Conservation (phyloP, 35 echinoderm and acorn worm genomes). For the Anneissia japonica region DNA sequence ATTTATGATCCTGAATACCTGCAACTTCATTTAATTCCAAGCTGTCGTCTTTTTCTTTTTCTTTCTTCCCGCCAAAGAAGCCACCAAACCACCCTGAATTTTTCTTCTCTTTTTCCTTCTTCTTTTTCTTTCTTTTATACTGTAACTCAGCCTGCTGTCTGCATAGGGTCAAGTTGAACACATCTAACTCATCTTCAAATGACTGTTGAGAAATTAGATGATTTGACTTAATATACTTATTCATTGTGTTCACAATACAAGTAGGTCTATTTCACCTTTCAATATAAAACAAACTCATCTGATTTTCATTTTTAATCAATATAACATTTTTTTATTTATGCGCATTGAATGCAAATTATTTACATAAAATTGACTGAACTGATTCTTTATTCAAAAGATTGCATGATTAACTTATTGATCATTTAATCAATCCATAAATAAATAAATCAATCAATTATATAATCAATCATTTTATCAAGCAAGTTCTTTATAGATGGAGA, state of each 20-base stretch:
- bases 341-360: too few species aligned
- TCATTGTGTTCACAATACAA: background rate
- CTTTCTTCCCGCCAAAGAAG: constrained; percentile 78
- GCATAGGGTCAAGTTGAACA: constrained; percentile 86
- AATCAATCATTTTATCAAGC: too few species aligned
- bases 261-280: background rate
- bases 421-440: too few species aligned
- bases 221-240: background rate
- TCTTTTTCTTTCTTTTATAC: constrained; percentile 63
- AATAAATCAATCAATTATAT: too few species aligned
- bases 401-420: too few species aligned
- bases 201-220: constrained; percentile 38
- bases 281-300: too few species aligned
- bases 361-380: too few species aligned
- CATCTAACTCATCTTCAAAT: constrained; percentile 63
- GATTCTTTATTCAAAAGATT: too few species aligned
- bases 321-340: too few species aligned
- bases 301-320: too few species aligned
- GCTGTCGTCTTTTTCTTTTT: constrained; percentile 41
- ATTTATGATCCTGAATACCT: constrained; percentile 16
- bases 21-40: constrained; percentile 52
- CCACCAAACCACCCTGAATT: constrained; percentile 75
- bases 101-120: constrained; percentile 64
- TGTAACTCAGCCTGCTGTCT: constrained; percentile 84
- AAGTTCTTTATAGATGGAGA: too few species aligned